Conservation (phyloP, 1,140 invertebrate species). For the Mizuhopecten yessoensis region DNA sequence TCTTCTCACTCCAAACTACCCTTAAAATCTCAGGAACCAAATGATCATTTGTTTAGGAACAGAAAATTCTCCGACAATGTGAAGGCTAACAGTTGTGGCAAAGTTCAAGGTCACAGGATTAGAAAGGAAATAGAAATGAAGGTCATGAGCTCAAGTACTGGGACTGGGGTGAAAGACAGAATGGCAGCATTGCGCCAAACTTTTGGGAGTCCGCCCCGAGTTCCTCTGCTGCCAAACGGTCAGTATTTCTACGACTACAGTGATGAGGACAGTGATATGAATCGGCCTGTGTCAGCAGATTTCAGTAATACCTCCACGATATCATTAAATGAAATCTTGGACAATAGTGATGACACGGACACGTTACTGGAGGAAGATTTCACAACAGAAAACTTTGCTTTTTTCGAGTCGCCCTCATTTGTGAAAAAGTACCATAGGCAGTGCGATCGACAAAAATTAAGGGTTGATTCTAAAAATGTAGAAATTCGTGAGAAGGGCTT, state of each 20-base stretch:
- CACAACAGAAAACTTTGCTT: slow-evolving; percentile 70
- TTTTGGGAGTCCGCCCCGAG: slow-evolving; percentile 47
- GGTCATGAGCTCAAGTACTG: neutral
- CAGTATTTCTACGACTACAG: slow-evolving; percentile 81
- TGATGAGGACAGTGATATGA: slow-evolving; percentile 79
- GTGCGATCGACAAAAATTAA: slow-evolving; percentile 42
- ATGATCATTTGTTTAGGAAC: neutral
- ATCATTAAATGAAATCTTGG: slow-evolving; percentile 78
- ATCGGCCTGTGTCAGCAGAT: slow-evolving; percentile 72
- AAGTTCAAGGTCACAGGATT: slow-evolving; percentile 26
- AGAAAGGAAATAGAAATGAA: neutral
- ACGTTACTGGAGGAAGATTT: slow-evolving; percentile 75
- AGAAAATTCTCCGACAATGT: slow-evolving; percentile 34
- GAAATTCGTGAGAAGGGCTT: neutral
- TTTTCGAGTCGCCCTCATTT: slow-evolving; percentile 61
- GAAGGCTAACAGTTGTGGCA: neutral
- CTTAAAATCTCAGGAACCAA: slow-evolving; percentile 38
- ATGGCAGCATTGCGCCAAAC: slow-evolving; percentile 42
- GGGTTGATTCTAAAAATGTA: slow-evolving; percentile 41
- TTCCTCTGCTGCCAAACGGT: slow-evolving; percentile 59
- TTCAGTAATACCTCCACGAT: slow-evolving; percentile 74
- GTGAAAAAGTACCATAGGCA: slow-evolving; percentile 48
- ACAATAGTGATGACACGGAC: slow-evolving; percentile 73
- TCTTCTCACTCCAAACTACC: neutral
- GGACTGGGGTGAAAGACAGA: slow-evolving; percentile 8